These are phyloP conservation scores for Loris lydekkerianus DNA, from an alignment of 2,797 vertebrate species.

Conservation along the genomic window DNA sequence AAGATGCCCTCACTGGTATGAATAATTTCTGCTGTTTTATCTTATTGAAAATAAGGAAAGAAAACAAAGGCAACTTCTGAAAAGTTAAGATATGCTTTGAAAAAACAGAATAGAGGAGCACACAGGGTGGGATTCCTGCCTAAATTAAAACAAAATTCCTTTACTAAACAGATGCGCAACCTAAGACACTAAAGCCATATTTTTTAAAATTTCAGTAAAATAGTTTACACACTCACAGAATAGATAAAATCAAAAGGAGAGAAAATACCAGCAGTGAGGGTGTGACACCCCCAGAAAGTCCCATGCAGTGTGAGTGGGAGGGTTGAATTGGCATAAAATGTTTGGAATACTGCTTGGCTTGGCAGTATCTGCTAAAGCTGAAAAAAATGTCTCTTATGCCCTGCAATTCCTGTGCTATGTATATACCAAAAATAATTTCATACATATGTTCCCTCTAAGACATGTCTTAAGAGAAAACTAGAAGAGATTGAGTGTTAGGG, in stretches of 20 bases:
- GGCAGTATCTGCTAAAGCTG: slow-evolving; percentile 34
- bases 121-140: neutral
- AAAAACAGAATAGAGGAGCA: neutral
- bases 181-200: neutral
- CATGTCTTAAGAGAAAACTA: slow-evolving; percentile 23
- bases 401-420: neutral
- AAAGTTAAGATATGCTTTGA: slow-evolving; percentile 13
- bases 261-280: neutral
- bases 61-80: neutral
- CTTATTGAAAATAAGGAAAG: slow-evolving; percentile 3
- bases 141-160: slow-evolving; percentile 1
- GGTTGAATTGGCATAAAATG: slow-evolving; percentile 33
- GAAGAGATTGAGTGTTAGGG: neutral
- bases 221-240: neutral
- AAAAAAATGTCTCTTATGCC: slow-evolving; percentile 40
- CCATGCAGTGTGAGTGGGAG: neutral
- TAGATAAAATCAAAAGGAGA: neutral
- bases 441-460: slow-evolving; percentile 66
- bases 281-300: neutral
- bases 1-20: neutral
- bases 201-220: neutral
- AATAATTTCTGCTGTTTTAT: neutral
- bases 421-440: slow-evolving; percentile 61
- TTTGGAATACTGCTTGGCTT: slow-evolving; percentile 48
- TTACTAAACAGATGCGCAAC: slow-evolving; percentile 16